Conservation (phyloP, 1,140 invertebrate species). For the Hycleus phaleratus region DNA sequence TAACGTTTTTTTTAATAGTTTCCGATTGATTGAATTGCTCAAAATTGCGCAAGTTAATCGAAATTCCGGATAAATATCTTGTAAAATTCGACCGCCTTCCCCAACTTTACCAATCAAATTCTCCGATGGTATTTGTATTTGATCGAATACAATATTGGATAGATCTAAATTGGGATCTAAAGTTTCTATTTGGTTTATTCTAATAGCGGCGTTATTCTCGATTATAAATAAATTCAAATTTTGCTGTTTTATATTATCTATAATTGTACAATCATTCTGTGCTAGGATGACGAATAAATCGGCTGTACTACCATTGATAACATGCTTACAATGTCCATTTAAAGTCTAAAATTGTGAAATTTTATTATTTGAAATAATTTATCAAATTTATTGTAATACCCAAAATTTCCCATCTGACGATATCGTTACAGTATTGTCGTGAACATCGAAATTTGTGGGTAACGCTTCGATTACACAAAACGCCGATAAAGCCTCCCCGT, state of each 20-base stretch:
- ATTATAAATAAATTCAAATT: conserved; percentile 57
- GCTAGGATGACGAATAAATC: conserved; percentile 46
- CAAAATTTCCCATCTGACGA: conserved; percentile 36
- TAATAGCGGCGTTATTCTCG: conserved; percentile 39
- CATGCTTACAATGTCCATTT: no score
- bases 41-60: conserved; percentile 37
- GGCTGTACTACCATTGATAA: conserved; percentile 21
- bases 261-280: conserved; percentile 25
- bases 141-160: no score
- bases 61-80: conserved; percentile 31
- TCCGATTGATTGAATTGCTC: conserved; percentile 40
- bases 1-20: conserved; percentile 45
- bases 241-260: conserved; percentile 43
- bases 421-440: conserved; percentile 35
- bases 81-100: conserved; percentile 26
- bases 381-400: conserved; percentile 26
- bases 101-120: conserved; percentile 37
- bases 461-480: conserved; percentile 44
- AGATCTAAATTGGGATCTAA: no score
- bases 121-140: conserved; percentile 22
- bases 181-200: no score
- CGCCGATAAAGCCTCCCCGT: conserved; percentile 42
- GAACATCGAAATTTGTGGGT: conserved; percentile 31
- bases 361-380: no score
- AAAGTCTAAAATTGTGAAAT: no score